Conservation (phyloP, 2,888 invertebrate species). For the Noctua fimbriata region DNA sequence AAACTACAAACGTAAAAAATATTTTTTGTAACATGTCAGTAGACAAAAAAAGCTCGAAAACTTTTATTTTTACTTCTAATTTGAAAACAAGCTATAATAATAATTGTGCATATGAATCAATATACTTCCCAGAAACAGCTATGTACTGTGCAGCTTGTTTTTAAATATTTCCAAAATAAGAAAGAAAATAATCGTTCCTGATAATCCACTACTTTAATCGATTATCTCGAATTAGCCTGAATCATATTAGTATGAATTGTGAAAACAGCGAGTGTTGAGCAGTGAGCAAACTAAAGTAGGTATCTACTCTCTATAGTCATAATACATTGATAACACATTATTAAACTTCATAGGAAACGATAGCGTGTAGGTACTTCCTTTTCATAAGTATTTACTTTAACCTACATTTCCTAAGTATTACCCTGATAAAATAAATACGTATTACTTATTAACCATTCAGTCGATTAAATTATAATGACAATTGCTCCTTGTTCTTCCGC, state of each 20-base stretch:
- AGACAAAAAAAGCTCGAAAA: background rate
- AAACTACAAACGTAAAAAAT: background rate
- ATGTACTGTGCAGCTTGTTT: background rate
- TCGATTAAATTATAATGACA: constrained; percentile 5
- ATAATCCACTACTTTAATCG: constrained; percentile 14
- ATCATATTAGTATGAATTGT: constrained; percentile 35
- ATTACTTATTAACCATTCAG: constrained; percentile 17
- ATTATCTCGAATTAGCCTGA: constrained; percentile 21
- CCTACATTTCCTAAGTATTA: constrained; percentile 20
- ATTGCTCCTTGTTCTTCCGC: constrained; percentile 43
- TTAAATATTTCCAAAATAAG: constrained; percentile 7
- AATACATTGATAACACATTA: constrained; percentile 36
- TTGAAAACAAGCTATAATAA: background rate
- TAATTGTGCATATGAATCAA: background rate
- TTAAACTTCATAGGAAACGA: constrained; percentile 37
- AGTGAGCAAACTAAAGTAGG: background rate
- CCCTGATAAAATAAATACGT: constrained; percentile 19
- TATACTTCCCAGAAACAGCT: background rate
- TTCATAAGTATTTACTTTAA: constrained; percentile 44
- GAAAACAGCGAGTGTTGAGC: constrained; percentile 22
- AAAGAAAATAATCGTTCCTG: background rate
- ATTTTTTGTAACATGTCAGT: background rate
- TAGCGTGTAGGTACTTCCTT: constrained; percentile 38
- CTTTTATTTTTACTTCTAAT: background rate
- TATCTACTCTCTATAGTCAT: constrained; percentile 19